phyloP scores from a whole-genome alignment of 2,888 invertebrate genomes.

The Ramazzottius varieornatus region DNA sequence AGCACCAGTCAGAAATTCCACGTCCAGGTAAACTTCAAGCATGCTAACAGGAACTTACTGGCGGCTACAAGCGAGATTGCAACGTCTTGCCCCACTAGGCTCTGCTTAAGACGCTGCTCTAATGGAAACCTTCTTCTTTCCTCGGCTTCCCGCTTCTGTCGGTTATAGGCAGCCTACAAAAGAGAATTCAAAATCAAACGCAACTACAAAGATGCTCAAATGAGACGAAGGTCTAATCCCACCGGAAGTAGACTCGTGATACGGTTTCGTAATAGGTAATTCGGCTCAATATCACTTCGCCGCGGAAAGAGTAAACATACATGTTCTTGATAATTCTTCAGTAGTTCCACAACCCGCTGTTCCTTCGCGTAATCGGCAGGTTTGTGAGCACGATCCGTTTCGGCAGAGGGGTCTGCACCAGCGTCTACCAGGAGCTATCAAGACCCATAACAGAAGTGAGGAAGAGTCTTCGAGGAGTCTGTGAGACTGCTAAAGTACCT shows the following conservation, averaged over 20 bases:
- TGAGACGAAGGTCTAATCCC: too few relatives aligned
- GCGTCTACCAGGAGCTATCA: background rate
- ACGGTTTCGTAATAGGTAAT: too few relatives aligned
- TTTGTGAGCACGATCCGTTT: conserved; percentile 49
- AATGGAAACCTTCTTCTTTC: conserved; percentile 52
- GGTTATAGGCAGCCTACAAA: conserved; percentile 15
- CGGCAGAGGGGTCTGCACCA: conserved; percentile 29
- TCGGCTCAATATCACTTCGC: too few relatives aligned
- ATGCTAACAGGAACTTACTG: background rate
- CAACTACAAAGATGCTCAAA: background rate
- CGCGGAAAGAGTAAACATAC: conserved; percentile 11
- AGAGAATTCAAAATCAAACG: background rate
- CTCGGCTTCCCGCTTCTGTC: conserved; percentile 40
- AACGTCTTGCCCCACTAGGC: conserved; percentile 59
- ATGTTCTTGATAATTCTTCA: conserved; percentile 21
- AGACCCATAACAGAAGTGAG: background rate
- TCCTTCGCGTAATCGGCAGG: conserved; percentile 45
- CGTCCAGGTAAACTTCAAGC: too few relatives aligned
- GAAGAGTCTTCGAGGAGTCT: too few relatives aligned
- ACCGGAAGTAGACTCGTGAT: too few relatives aligned
- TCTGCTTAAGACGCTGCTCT: conserved; percentile 50
- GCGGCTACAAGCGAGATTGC: conserved; percentile 49
- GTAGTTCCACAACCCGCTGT: conserved; percentile 34
- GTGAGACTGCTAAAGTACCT: too few relatives aligned
- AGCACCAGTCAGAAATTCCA: background rate